Conservation (phyloP, 2,888 invertebrate species). For the Chloromyia formosa region DNA sequence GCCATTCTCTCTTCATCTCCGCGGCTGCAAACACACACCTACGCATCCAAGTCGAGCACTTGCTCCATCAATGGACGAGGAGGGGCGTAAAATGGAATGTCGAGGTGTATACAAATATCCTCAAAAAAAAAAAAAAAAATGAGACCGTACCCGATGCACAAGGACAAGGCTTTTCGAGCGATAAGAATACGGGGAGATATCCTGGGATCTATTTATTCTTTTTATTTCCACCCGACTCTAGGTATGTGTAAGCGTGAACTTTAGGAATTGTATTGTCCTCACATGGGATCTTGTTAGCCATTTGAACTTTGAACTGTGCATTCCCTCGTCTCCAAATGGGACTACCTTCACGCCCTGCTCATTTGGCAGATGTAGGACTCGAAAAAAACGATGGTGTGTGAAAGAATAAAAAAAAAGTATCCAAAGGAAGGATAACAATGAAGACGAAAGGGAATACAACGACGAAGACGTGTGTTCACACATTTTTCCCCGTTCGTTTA, state of each 20-base stretch:
- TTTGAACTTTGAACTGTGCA: conserved; percentile 47
- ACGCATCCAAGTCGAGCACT: background rate
- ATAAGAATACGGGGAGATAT: background rate
- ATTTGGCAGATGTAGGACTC: background rate
- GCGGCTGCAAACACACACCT: background rate
- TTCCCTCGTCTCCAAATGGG: conserved; percentile 17
- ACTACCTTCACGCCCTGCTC: conserved; percentile 16
- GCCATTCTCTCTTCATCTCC: background rate
- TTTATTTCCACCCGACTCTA: background rate
- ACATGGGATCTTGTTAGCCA: conserved; percentile 48
- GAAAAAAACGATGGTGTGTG: background rate
- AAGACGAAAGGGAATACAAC: background rate
- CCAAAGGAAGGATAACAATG: background rate
- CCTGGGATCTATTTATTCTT: background rate
- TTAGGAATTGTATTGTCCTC: conserved; percentile 37
- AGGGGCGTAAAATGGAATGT: background rate
- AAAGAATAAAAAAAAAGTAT: background rate
- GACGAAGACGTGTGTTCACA: background rate
- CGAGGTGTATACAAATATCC: conserved; percentile 3
- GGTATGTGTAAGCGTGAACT: background rate
- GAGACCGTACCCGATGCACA: background rate
- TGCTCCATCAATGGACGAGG: background rate
- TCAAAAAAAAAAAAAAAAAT: background rate
- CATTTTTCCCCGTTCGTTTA: conserved; percentile 34
- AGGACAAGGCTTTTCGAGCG: background rate